Evolutionary conservation across 1,140 invertebrate species (phyloP), one percentile per base, ranked within the genome.

Genomic region (Meloidogyne floridensis): DNA sequence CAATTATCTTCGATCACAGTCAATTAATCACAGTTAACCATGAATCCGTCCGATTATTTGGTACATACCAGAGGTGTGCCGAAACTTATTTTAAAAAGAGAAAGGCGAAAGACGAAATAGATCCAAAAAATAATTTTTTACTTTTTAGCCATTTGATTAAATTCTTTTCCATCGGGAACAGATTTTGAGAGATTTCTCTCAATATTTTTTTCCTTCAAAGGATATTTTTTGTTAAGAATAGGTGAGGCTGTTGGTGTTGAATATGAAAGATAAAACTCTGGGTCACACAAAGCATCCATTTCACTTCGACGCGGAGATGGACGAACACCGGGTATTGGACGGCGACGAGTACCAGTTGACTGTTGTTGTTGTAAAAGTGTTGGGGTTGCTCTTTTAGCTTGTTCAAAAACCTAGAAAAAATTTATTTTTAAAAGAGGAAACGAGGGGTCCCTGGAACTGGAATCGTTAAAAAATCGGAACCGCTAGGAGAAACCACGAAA

Each of bases 261-360:
- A 78, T 86, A 87, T 20, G 86, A 86, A 20, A 89, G 71, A 72
- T 89, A 89, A 75, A 83, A 89, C 8, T 89, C 86, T 4, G 88
- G 87, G 79, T 89, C 88, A 51, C 85, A 88, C 10, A 89, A 80
- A 32, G 86, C 87, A 77, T 89, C 88, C 88, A 89, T 90, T 71
- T 88, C 89, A 69, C 10, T 69, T 54, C 77, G 56, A 43, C 77
- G 77, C 7, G 80, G 80, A 15, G 80, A 82, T 43, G 74, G 59
- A 15, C 59, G 59, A 65, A 65, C 59, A 4, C 59, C 59, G 2
- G 59, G 59, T n/a, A 65, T 65, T 65, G 59, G 59, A 65, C 15
- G 59, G 15, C 56, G 56, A 65, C 59, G 59, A 65, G 5, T 65
- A 65, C 15, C n/a, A n/a, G 47, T 47, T 47, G 47, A 74, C 77